phyloP scores from a whole-genome alignment of 2,113 vertebrate genomes.

The Phodopus roborovskii region DNA sequence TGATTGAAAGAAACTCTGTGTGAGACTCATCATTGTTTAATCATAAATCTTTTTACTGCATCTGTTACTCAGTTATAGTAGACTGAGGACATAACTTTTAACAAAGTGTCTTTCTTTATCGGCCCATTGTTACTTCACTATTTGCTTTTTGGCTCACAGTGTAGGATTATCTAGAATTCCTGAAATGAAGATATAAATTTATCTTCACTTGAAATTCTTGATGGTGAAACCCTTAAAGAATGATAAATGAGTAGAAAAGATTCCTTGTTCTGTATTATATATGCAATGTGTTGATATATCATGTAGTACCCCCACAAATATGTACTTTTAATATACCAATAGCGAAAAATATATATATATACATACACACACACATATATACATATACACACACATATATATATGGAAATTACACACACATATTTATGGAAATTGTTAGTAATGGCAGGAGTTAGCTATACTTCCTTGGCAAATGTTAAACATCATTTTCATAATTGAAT shows the following conservation, averaged over 20 bases:
- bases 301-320: background rate
- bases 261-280: background rate
- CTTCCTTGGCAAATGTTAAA: background rate
- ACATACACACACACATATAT: background rate
- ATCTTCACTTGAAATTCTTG: background rate
- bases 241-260: background rate
- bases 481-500: background rate
- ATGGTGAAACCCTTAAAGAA: background rate
- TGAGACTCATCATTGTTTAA: background rate
- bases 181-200: background rate
- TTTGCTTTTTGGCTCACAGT: background rate
- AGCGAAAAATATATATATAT: background rate
- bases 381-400: background rate
- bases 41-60: background rate
- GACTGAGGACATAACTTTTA: background rate
- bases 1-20: background rate
- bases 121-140: background rate
- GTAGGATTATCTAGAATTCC: constrained; percentile 15
- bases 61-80: constrained; percentile 1
- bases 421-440: background rate
- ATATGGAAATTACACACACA: background rate
- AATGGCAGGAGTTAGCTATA: background rate
- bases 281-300: background rate
- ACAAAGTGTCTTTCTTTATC: constrained; percentile 11
- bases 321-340: background rate